Conservation (phyloP, 2,888 invertebrate species). For the Watsonalla cultraria region DNA sequence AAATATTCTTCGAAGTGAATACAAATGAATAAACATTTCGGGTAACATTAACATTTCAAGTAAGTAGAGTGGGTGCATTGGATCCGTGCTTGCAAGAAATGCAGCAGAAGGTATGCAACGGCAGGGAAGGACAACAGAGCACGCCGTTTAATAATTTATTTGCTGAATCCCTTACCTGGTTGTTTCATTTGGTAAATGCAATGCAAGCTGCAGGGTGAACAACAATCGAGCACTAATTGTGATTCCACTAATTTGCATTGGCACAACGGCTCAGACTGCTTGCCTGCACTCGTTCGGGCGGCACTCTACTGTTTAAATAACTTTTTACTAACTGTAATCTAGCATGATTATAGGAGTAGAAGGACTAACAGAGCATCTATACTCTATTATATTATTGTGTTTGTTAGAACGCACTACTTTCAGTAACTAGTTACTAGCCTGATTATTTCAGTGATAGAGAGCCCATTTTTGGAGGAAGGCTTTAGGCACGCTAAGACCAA, state of each 20-base stretch:
- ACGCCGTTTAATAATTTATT: conserved; percentile 51
- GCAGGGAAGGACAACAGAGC: conserved; percentile 33
- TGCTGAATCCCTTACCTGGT: conserved; percentile 53
- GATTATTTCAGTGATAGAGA: too few species aligned
- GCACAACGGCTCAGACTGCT: conserved; percentile 36
- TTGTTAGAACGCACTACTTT: too few species aligned
- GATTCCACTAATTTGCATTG: conserved; percentile 70
- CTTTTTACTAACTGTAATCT: background rate
- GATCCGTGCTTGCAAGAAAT: conserved; percentile 23
- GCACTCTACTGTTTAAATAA: conserved; percentile 9
- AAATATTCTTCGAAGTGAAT: too few species aligned
- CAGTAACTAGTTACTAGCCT: too few species aligned
- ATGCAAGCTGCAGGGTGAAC: conserved; percentile 55
- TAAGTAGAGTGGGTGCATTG: conserved; percentile 11
- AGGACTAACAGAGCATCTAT: too few species aligned
- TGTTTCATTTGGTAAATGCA: conserved; percentile 65
- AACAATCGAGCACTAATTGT: conserved; percentile 69
- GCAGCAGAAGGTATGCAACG: conserved; percentile 20
- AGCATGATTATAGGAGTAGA: too few species aligned
- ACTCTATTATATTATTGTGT: too few species aligned
- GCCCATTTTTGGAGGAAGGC: too few species aligned
- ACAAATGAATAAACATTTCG: conserved; percentile 9
- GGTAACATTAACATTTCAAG: background rate
- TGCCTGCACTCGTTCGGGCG: conserved; percentile 30
- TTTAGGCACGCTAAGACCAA: too few species aligned